phyloP scores from a whole-genome alignment of 2,113 vertebrate genomes.

The Salvelinus namaycush region DNA sequence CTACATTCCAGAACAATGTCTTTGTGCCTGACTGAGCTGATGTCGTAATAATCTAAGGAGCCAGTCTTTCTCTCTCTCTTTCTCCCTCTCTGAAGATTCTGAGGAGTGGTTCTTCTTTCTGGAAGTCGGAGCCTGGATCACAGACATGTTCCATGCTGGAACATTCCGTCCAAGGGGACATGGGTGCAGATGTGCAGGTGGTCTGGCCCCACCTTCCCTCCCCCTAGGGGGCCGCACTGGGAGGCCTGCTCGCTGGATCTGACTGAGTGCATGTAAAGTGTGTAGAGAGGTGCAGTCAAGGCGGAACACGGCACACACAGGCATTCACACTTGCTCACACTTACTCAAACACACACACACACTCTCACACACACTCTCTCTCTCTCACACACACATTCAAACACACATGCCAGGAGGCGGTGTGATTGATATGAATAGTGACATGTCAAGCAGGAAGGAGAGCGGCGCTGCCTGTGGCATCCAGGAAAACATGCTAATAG shows the following conservation, averaged over 20 bases:
- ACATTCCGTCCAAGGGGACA: neutral
- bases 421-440: constrained; percentile 71
- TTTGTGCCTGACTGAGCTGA: neutral
- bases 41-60: neutral
- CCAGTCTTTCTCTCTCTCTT: neutral
- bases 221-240: neutral
- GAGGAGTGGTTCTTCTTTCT: neutral
- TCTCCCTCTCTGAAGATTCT: neutral
- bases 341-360: neutral
- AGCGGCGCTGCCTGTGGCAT: constrained; percentile 70
- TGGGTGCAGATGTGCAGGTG: neutral
- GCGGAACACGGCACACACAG: neutral
- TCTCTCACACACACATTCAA: constrained; percentile 8
- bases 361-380: too few relatives aligned
- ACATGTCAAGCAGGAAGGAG: constrained; percentile 60
- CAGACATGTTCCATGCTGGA: neutral
- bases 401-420: constrained; percentile 18
- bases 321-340: neutral
- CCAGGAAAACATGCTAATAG: constrained; percentile 75
- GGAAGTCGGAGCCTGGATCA: neutral
- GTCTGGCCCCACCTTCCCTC: neutral
- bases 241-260: neutral
- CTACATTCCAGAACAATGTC: neutral
- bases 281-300: neutral
- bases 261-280: constrained; percentile 9